Evolutionary conservation across 2,113 vertebrate species (phyloP), one percentile per base, ranked within the genome.

Genomic region (Leucoraja erinaceus): DNA sequence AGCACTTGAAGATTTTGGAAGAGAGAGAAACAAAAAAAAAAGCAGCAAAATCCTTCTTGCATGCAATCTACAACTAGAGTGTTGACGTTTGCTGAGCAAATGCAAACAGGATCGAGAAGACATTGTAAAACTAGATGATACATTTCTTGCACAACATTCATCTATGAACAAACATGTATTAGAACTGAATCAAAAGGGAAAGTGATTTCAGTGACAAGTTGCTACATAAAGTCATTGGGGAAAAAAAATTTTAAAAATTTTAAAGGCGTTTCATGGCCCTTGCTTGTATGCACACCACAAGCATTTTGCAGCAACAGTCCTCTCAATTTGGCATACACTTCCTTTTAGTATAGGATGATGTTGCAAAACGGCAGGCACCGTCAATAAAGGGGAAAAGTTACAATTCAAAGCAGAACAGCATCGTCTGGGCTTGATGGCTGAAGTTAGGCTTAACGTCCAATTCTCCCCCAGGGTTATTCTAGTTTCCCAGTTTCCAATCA

Each of bases 1-100:
- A 91, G 90, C 68, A 74, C 90, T 72, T 91, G 66, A 91, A 72
- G 90, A 54, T 54, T 91, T 88, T 33, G 18, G n/a, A 56, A 84
- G 28, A 59, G 12, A 59, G 56, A 47, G 38, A 47, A 47, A 47
- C 0, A 47, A 47, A 3, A 47, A 47, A 47, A 47, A 47, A 47
- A 47, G 47, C 18, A 84, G 54, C 22, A 84, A 56, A 79, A 59
- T 0, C 11, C 81, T 59, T 84, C 28, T 33, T 70, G 31, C 90
- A 91, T 91, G 90, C 90, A 91, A 14, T 90, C 86, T 90, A 90
- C 81, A 61, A 59, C 81, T 84, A 31, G n/a, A 54, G 22, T 2
- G 25, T 25, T 12, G 10, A 22, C 2, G 83, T 31, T 83, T 14
- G 12, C 81, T 59, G 9, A 84, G 54, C 12, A 59, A 31, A 12